Evolutionary conservation across 1,140 invertebrate species (phyloP), one percentile per base, ranked within the genome.

Genomic region (Mycetomoellerius zeteki): DNA sequence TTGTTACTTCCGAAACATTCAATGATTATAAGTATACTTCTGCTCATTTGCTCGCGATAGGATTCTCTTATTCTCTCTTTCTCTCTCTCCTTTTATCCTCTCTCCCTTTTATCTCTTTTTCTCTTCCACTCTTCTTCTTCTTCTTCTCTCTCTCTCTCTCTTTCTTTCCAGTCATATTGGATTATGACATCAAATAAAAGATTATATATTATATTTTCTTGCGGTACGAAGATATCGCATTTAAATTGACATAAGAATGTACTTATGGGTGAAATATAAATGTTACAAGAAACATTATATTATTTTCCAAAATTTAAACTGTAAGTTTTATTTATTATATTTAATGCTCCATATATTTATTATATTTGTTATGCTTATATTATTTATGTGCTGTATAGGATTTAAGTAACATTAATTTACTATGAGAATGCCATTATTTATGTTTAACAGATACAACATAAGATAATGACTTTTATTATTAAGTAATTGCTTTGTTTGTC

Each of bases 101-200:
- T 37, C 2, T 43, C 14, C 33, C 52, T 2, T n/a, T 33, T 16
- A 12, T 6, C 54, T 3, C n/a, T 19, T 54, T 8, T 21, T 5
- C 30, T 30, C 37, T 14, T 67, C 0, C 56, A 30, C 50, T 52
- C 50, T n/a, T 27, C 8, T 21, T 19, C 43, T n/a, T 62, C 24
- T 30, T 19, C 50, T 10, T 50, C 19, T 33, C 19, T 78, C 65
- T 82, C 6, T 82, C 12, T 58, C 37, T 82, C 4, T 43, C n/a
- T 67, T 19, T 73, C 71, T 82, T n/a, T 62, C 27, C 24, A 47
- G 14, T 71, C 33, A n/a, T 58, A 56, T 81, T 71, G 78, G 50
- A 81, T 81, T 43, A 56, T 67, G 77, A 69, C 33, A 27, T 47
- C 43, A 47, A 64, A 77, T 77, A 50, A 50, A 78, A 47, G 4